A percentile compares a stretch with the other conserved stretches of the same genome.
phyloP scores from a whole-genome alignment of 2,797 vertebrate genomes.

The Philypnodon macrostomus region DNA sequence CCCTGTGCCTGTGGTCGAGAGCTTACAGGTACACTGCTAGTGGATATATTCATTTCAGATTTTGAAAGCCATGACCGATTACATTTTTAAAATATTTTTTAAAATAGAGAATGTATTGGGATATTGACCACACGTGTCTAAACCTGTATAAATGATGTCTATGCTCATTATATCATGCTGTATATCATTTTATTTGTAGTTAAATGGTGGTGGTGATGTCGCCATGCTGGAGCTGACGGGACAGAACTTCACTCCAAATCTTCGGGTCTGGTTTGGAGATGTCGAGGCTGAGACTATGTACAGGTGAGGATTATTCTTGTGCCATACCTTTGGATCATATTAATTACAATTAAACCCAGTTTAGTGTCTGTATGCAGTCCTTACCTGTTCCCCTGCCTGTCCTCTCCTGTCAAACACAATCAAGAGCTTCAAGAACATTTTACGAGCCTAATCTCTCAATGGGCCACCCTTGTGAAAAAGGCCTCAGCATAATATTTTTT shows the following conservation, averaged over 20 bases:
- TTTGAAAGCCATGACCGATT: no score
- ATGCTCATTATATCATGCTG: no score
- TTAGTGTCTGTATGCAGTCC: no score
- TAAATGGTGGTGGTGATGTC: slow-evolving; percentile 96
- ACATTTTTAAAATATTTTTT: no score
- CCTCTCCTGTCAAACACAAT: not conserved
- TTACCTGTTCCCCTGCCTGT: no score
- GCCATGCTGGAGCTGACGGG: slow-evolving; percentile 99
- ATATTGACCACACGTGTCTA: no score
- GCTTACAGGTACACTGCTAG: slow-evolving; percentile 85
- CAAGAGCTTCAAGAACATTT: not conserved
- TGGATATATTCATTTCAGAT: not conserved
- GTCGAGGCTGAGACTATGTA: slow-evolving; percentile 99
- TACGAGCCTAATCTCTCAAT: not conserved
- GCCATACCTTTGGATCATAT: no score
- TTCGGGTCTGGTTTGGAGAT: slow-evolving; percentile 98
- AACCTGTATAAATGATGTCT: no score
- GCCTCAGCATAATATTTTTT: not conserved
- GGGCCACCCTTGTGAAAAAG: slow-evolving; percentile 4
- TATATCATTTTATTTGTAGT: slow-evolving; percentile 73
- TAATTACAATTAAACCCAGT: no score
- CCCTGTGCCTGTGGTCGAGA: slow-evolving; percentile 98
- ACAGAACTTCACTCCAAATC: slow-evolving; percentile 98
- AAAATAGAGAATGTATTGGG: no score
- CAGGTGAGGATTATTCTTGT: no score